A percentile compares a stretch with the other conserved stretches of the same genome.
Conservation (phyloP, 1,140 invertebrate species). For the Phortica variegata region DNA sequence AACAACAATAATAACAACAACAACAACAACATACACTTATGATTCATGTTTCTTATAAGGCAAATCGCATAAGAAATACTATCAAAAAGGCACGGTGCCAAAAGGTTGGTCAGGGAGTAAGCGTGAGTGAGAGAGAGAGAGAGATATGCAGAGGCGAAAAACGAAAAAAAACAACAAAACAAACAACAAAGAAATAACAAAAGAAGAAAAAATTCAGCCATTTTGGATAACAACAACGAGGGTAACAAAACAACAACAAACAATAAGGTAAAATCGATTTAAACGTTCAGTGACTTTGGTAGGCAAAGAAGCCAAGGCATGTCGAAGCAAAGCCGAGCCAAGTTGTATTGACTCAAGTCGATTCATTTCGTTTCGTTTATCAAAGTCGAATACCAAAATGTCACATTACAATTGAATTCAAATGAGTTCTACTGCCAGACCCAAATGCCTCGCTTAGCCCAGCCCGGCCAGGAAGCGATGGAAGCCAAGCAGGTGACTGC, state of each 20-base stretch:
- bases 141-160: not conserved
- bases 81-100: too few relatives aligned
- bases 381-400: conserved; percentile 36
- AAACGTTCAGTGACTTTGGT: conserved; percentile 36
- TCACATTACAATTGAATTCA: conserved; percentile 52
- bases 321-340: too few relatives aligned
- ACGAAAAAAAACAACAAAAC: conserved; percentile 3
- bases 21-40: not conserved
- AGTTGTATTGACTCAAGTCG: too few relatives aligned
- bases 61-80: too few relatives aligned
- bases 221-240: conserved; percentile 50
- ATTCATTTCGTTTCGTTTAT: conserved; percentile 39
- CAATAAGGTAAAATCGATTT: conserved; percentile 37
- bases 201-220: conserved; percentile 44
- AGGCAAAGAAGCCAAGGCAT: too few relatives aligned
- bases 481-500: too few relatives aligned
- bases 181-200: conserved; percentile 37
- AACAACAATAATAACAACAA: conserved; percentile 5
- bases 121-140: not conserved
- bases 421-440: conserved; percentile 36
- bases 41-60: too few relatives aligned
- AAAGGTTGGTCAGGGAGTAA: not conserved
- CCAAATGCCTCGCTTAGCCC: conserved; percentile 4
- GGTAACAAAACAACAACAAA: conserved; percentile 35
- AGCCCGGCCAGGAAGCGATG: not conserved